Evolutionary conservation across 2,797 vertebrate genomes (phyloP).

Genomic region (Uromys caudimaculatus): DNA sequence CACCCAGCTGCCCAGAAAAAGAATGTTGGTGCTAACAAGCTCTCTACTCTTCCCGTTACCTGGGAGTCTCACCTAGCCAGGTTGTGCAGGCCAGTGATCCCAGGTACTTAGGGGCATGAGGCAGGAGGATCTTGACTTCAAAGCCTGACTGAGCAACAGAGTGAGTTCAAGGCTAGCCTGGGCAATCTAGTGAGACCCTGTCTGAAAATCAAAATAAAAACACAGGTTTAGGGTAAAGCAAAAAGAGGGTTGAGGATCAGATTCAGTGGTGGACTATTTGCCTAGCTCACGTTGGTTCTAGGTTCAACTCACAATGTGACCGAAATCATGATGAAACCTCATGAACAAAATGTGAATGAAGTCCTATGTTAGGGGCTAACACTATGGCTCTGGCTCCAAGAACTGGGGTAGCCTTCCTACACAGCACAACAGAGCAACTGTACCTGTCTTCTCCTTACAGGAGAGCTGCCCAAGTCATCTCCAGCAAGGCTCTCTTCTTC

Average conservation of each 20-base stretch:
- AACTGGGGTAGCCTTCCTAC: not conserved
- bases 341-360: not conserved
- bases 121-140: not conserved
- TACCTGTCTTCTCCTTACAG: accelerated
- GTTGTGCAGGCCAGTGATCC: not conserved
- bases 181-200: not conserved
- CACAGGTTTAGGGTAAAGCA: not conserved
- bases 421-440: no score
- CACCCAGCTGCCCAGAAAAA: not conserved
- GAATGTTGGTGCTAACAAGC: not conserved
- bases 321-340: not conserved
- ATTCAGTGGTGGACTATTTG: not conserved
- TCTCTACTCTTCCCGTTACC: no score
- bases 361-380: not conserved
- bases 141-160: not conserved
- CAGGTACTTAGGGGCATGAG: not conserved
- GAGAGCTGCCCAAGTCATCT: not conserved
- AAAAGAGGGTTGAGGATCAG: not conserved
- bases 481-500: not conserved
- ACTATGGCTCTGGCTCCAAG: not conserved
- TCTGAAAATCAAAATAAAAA: not conserved
- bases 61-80: not conserved
- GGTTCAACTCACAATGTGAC: not conserved
- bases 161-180: not conserved
- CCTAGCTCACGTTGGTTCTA: not conserved